Base-by-base conservation (phyloP, 2,888 invertebrate genomes). In the Agrochola lota region DNA sequence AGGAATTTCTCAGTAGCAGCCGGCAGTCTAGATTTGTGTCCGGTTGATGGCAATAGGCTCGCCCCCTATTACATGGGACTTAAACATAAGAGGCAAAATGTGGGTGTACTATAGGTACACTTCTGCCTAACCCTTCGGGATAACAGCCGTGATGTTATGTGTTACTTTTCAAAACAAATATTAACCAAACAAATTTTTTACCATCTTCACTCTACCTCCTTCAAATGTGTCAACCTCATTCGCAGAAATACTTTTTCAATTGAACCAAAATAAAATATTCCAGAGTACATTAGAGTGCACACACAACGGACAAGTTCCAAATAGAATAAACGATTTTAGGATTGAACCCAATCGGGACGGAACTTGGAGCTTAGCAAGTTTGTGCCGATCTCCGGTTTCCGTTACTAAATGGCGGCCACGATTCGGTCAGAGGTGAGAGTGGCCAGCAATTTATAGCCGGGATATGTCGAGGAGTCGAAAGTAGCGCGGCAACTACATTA, bases 321-420 rank as follows among this genome's bases (percentile, higher is more conserved):
- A 91, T 89, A 89, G 87, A 88, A 87, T 86, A 85, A 90, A 89
- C 90, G 87, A 87, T 90, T 91, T 91, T 81, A 85, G 89, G 82
- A 90, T 89, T 87, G 86, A 85, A 83, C 86, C 87, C 90, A 86
- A 90, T 90, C 85, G 85, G 83, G 79, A 77, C 80, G 85, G 87
- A 91, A 91, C 90, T 91, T 88, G 82, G 82, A 62, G 68, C 77
- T 87, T 87, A 83, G 89, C 88, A 92, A 93, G 91, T 92, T 92
- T 90, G 89, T 74, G 78, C 86, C 90, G 90, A 91, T 91, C 90
- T 91, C 91, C 90, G 87, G 83, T 73, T 93, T 92, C 91, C 91
- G 91, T 74, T 84, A 77, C 89, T 90, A 93, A 94, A 93, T 90
- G 92, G 90, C 91, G 91, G 91, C 91, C 89, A 88, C 88, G 87